These are phyloP conservation scores for Drymodes brunneopygia DNA, from an alignment of 2,113 vertebrate genomes.

Conservation along the genomic window DNA sequence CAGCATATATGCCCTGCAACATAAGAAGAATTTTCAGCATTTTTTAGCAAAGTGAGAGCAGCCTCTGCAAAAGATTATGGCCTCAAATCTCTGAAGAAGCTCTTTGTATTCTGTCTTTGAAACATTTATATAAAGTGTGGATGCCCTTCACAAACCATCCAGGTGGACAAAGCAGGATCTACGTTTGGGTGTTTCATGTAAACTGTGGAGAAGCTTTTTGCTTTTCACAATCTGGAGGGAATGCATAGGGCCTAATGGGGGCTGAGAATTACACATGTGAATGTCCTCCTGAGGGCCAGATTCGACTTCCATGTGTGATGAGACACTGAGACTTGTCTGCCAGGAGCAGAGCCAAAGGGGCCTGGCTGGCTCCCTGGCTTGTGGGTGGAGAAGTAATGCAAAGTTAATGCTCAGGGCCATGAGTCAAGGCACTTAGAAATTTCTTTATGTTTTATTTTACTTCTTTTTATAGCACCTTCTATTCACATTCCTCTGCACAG, in stretches of 20 bases:
- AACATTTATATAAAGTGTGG: not conserved
- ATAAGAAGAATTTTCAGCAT: not conserved
- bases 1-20: accelerated
- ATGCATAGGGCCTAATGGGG: accelerated
- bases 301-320: accelerated
- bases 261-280: not conserved
- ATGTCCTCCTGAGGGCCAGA: not conserved
- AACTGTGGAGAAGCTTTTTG: not conserved
- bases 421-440: not conserved
- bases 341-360: not conserved
- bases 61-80: not conserved
- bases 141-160: not conserved
- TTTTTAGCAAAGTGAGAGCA: not conserved
- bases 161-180: not conserved
- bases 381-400: not conserved
- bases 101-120: not conserved
- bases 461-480: not conserved
- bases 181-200: not conserved
- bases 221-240: not conserved
- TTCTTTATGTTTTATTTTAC: not conserved
- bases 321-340: not conserved
- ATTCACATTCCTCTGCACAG: not conserved
- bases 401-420: not conserved
- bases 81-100: not conserved
- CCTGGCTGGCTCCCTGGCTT: not conserved